These are phyloP conservation scores for Caretta caretta DNA, from an alignment of 2,113 vertebrate genomes.

Conservation along the genomic window DNA sequence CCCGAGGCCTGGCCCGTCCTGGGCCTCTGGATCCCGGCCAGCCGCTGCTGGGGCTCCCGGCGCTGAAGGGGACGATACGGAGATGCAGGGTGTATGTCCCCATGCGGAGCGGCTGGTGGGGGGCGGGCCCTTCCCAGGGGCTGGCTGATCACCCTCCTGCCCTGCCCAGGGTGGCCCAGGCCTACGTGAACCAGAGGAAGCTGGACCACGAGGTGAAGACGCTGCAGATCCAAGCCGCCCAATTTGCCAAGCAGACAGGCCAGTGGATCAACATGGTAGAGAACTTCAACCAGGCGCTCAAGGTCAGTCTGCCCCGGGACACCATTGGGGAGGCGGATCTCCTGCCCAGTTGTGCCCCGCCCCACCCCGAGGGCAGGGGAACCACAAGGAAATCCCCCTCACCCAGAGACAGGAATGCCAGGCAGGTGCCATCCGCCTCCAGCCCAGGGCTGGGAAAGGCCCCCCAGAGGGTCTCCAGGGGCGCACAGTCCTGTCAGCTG, in stretches of 20 bases:
- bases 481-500: neutral
- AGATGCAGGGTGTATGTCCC: no score
- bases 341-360: neutral
- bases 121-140: no score
- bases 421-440: no score
- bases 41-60: neutral
- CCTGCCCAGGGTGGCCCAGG: constrained; percentile 89
- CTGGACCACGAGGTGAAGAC: constrained; percentile 97
- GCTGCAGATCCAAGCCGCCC: constrained; percentile 92
- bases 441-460: no score
- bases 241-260: constrained; percentile 94
- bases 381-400: no score
- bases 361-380: no score
- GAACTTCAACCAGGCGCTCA: constrained; percentile 96
- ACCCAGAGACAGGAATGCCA: no score
- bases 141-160: neutral
- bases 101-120: no score
- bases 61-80: neutral
- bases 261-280: constrained; percentile 98
- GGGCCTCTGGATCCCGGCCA: neutral
- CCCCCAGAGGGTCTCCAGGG: no score
- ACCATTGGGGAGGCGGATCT: neutral
- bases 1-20: neutral
- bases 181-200: constrained; percentile 95
- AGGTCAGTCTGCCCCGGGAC: constrained; percentile 74